phyloP scores from a whole-genome alignment of 1,140 invertebrate species.

The Drosophila bocqueti region DNA sequence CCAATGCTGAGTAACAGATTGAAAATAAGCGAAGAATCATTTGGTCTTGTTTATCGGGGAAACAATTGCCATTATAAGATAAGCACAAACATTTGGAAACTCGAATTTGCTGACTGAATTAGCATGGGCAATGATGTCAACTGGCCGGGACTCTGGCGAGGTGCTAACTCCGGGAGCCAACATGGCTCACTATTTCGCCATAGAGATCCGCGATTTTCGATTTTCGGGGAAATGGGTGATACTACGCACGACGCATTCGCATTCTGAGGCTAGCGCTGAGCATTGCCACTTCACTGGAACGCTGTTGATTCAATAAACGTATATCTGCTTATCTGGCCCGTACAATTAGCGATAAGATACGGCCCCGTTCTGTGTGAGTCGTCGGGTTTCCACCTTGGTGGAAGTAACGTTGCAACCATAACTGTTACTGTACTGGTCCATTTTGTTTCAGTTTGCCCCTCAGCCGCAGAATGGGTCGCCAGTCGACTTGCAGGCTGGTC shows the following conservation, averaged over 20 bases:
- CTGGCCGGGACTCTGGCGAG: not conserved
- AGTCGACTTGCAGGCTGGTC: slow-evolving; percentile 76
- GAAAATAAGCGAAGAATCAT: slow-evolving; percentile 58
- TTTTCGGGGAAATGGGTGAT: slow-evolving; percentile 26
- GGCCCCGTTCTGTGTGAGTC: slow-evolving; percentile 19
- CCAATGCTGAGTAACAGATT: slow-evolving; percentile 48
- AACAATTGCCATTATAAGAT: slow-evolving; percentile 53
- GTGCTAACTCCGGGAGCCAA: slow-evolving; percentile 57
- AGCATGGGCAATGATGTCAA: slow-evolving; percentile 66
- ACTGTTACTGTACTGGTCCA: slow-evolving; percentile 18
- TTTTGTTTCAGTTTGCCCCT: slow-evolving; percentile 47
- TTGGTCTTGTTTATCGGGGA: slow-evolving; percentile 30
- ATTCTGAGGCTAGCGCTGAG: slow-evolving; percentile 19
- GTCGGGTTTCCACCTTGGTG: slow-evolving; percentile 26
- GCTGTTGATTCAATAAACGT: slow-evolving; percentile 68
- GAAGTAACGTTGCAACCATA: slow-evolving; percentile 8
- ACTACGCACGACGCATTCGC: slow-evolving; percentile 9
- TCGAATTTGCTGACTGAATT: slow-evolving; percentile 37
- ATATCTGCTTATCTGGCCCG: slow-evolving; percentile 58
- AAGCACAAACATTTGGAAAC: slow-evolving; percentile 63
- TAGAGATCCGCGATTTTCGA: slow-evolving; percentile 10
- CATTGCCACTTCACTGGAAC: slow-evolving; percentile 8
- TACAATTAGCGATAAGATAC: slow-evolving; percentile 64
- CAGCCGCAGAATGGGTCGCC: slow-evolving; percentile 69
- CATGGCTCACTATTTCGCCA: slow-evolving; percentile 32